These are phyloP conservation scores for Chironomus striatipennis DNA, from an alignment of 1,140 invertebrate genomes.

Conservation along the genomic window DNA sequence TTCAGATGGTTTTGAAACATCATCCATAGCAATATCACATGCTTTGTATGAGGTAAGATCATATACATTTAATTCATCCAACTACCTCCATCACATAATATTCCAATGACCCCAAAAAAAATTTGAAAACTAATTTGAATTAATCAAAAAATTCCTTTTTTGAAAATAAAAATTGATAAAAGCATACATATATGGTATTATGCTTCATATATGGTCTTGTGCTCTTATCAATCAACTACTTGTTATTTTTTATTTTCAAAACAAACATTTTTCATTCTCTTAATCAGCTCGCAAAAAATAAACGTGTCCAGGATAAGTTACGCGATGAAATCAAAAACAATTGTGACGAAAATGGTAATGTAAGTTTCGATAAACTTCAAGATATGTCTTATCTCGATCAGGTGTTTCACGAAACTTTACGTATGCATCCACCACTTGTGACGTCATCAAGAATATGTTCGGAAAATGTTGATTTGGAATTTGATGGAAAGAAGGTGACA, in stretches of 20 bases:
- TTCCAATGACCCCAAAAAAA: too few relatives aligned
- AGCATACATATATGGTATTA: too few relatives aligned
- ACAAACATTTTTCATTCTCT: too few relatives aligned
- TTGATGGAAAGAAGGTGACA: conserved; percentile 30
- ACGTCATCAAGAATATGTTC: conserved; percentile 43
- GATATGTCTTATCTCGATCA: conserved; percentile 36
- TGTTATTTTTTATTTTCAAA: too few relatives aligned
- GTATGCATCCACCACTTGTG: conserved; percentile 45
- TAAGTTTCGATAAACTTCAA: conserved; percentile 31
- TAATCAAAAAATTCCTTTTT: too few relatives aligned
- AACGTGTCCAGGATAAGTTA: conserved; percentile 48
- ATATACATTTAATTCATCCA: too few relatives aligned
- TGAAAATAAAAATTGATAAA: too few relatives aligned
- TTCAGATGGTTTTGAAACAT: conserved; percentile 50
- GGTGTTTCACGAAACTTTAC: conserved; percentile 39
- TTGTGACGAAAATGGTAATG: conserved; percentile 23
- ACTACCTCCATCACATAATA: too few relatives aligned
- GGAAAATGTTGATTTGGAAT: conserved; percentile 29
- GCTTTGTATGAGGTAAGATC: conserved; percentile 39
- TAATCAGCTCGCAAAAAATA: conserved; percentile 37
- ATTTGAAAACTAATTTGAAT: too few relatives aligned
- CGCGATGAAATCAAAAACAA: conserved; percentile 44
- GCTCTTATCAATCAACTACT: too few relatives aligned
- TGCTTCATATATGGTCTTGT: too few relatives aligned
- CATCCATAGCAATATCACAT: conserved; percentile 32